These are phyloP conservation scores for Andrena praecox DNA, from an alignment of 2,888 invertebrate species.

Conservation along the genomic window DNA sequence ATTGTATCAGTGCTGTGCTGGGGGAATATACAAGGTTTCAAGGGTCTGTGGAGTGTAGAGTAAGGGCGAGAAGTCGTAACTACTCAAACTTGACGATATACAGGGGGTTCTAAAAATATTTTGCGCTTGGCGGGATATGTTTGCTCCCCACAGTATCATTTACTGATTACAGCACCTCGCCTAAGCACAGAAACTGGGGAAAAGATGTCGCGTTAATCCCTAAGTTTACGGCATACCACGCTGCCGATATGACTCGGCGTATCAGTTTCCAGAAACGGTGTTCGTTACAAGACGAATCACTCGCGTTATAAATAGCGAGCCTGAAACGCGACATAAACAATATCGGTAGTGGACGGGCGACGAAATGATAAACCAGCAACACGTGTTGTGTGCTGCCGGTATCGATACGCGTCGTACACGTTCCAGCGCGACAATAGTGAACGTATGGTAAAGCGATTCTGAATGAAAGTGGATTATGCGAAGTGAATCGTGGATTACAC, in stretches of 20 bases:
- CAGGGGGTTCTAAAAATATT: too few species aligned
- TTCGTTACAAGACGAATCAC: neutral
- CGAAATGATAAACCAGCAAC: constrained; percentile 1
- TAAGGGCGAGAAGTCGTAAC: neutral
- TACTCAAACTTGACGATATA: too few species aligned
- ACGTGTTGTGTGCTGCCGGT: neutral
- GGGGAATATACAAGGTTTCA: too few species aligned
- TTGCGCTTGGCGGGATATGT: too few species aligned
- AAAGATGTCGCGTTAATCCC: too few species aligned
- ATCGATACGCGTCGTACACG: neutral
- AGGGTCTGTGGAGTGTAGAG: too few species aligned
- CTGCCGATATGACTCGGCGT: neutral
- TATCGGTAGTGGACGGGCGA: neutral
- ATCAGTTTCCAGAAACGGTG: neutral
- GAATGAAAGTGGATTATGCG: constrained; percentile 30
- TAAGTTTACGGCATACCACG: too few species aligned
- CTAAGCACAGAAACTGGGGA: too few species aligned
- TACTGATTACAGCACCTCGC: too few species aligned
- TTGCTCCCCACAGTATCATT: too few species aligned
- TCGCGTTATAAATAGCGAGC: neutral
- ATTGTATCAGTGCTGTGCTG: too few species aligned
- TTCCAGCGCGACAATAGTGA: neutral
- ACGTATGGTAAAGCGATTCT: neutral
- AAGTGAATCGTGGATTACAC: constrained; percentile 24
- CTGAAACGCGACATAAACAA: neutral